Base-by-base conservation (phyloP, 2,888 invertebrate genomes). In the Micoletzkya japonica region DNA sequence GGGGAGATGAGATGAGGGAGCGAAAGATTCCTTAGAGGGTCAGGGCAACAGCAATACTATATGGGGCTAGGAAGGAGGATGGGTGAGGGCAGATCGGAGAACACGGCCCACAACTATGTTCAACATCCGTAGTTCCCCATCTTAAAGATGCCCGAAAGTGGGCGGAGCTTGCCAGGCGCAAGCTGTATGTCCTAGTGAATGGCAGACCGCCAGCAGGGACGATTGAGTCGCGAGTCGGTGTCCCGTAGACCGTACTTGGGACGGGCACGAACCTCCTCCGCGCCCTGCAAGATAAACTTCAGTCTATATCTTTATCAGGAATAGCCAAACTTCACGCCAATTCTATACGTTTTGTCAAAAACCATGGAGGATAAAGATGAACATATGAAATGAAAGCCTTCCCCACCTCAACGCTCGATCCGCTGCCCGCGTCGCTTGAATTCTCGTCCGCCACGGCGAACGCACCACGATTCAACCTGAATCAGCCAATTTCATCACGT, bases 191-290 rank as follows among this genome's bases (percentile, higher is more conserved):
- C 1, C 54, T 37, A 66, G 34, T 64, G 63, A 39, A 64, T 64
- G 64, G 54, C 24, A 24, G 64, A 4, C 10, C 68, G 57, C 68
- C 57, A 58, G 32, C 39, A 44, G 30, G 68, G 58, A 24, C 69
- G 69, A 17, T 60, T 69, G 14, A 69, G 69, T n/a, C 69, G 69
- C 36, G 69, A 69, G 39, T 69, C 69, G 28, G 69, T 69, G 50
- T 69, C 69, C 10, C 69, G 69, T 2, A 69, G 60, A 28, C 69
- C 69, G 60, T 69, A 69, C 60, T 59, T 69, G 52, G 26, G 24
- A 28, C 64, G 64, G 6, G 26, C 37, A 17, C 36, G 64, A n/a
- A n/a, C n/a, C 36, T 50, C 30, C 17, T 28, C 44, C 30, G 49
- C 63, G 63, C 63, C 63, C 63, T 63, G 50, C 0, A 50, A 49